A percentile compares a stretch with the other conserved stretches of the same genome.
Conservation (phyloP, 2,888 invertebrate genomes). For the Ennomos fuscantarius region DNA sequence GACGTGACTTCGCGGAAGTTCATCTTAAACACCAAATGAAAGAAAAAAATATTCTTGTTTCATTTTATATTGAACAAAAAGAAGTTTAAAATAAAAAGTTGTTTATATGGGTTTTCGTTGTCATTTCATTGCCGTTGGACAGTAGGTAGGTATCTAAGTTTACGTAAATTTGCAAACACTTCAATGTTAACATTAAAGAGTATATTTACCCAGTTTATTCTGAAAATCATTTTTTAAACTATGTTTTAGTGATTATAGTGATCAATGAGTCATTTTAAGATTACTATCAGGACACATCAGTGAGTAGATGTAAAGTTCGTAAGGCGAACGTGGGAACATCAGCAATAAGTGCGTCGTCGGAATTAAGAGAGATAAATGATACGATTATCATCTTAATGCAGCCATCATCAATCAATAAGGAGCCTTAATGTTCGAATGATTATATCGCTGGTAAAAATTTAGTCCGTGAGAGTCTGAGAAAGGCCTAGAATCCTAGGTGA, state of each 20-base stretch:
- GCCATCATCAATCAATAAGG: slow-evolving; percentile 17
- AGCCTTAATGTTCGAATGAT: slow-evolving; percentile 10
- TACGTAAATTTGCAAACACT: too few species aligned
- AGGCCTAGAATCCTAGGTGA: neutral
- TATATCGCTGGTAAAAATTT: slow-evolving; percentile 3
- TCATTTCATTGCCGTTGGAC: neutral
- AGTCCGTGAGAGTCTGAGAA: slow-evolving; percentile 2
- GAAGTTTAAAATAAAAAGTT: too few species aligned
- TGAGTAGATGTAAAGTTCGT: neutral
- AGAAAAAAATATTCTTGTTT: too few species aligned
- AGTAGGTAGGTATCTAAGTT: too few species aligned
- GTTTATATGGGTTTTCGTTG: too few species aligned
- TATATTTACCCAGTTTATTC: too few species aligned
- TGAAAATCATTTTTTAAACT: too few species aligned
- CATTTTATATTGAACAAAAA: too few species aligned
- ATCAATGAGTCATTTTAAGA: neutral
- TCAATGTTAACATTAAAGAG: too few species aligned
- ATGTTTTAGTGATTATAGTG: too few species aligned
- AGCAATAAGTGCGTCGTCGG: slow-evolving; percentile 14
- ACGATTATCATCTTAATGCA: slow-evolving; percentile 16
- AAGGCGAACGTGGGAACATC: slow-evolving; percentile 22
- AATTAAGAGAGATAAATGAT: slow-evolving; percentile 21
- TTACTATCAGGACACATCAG: neutral
- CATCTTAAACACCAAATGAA: too few species aligned
- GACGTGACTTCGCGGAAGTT: too few species aligned